Evolutionary conservation across 2,113 vertebrate species (phyloP).

Genomic region (Scomber colias): DNA sequence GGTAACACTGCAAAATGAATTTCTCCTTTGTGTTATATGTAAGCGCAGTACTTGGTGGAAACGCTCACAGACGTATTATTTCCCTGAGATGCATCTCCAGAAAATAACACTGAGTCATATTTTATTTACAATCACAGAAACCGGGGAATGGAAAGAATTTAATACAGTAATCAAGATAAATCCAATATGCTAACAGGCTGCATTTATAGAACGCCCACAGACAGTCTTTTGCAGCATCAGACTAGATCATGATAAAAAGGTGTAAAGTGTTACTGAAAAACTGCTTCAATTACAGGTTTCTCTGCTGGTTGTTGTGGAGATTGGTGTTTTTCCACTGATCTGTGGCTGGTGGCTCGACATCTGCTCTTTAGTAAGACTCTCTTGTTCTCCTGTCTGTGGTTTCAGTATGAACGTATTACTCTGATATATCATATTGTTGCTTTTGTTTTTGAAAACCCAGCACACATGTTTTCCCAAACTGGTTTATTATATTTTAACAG

Average conservation of each 20-base stretch:
- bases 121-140: constrained; percentile 1
- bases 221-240: not conserved
- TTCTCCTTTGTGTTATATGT: constrained; percentile 4
- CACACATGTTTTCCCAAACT: not conserved
- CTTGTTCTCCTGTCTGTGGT: not conserved
- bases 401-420: not conserved
- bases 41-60: not conserved
- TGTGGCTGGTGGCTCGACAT: constrained; percentile 99
- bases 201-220: not conserved
- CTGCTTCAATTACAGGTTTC: constrained; percentile 88
- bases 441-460: not conserved
- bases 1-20: constrained; percentile 82
- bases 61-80: not conserved
- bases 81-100: not conserved
- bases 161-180: not conserved
- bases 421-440: not conserved
- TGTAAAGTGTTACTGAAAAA: not conserved
- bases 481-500: not conserved
- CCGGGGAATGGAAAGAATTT: not conserved
- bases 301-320: constrained; percentile 97
- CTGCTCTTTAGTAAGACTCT: constrained; percentile 91
- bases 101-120: not conserved
- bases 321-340: constrained; percentile 98
- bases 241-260: not conserved
- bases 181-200: not conserved